Base-by-base conservation (phyloP, 2,797 vertebrate species). In the Protonibea diacanthus region DNA sequence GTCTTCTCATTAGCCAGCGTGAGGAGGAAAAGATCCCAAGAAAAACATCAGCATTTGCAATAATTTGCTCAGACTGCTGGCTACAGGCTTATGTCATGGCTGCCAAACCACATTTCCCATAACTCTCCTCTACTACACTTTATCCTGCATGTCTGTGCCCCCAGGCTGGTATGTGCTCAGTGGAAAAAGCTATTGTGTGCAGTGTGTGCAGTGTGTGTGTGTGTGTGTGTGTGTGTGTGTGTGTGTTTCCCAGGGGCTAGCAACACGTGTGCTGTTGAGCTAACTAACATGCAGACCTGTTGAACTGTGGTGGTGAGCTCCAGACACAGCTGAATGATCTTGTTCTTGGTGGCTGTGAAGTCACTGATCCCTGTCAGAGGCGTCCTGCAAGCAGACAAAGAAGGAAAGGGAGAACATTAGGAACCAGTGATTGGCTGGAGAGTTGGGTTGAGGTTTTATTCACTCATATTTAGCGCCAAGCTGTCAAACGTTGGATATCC, bases 261-360 rank as follows among this genome's bases (percentile, higher is more conserved):
- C 65, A 76, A 71, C 70, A 85, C 5, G 29, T 80, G 80, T 80
- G 76, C 44, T 76, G 82, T 45, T 66, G 84, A 53, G 45, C 56
- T 81, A 76, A 87, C 33, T 74, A 66, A 85, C 57, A 49, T 74
- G 85, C 97, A 93, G 88, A 99, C 98, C 98, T 99, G 97, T 92
- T 99, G 98, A 91, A 99, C 98, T 71, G 97, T 97, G 69, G 98
- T 99, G 74, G 98, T 99, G 89, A 99, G 95, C 87, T 99, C 97
- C 94, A 99, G 94, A 92, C 98, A 99, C 68, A 99, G 96, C 82
- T 99, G 98, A 93, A 99, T 99, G 92, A 99, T 98, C 94, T 98
- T 98, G 94, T 99, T 99, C 96, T 99, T 99, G 73, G 97, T 98
- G 84, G 95, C 86, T 47, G 97, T 97, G 92, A 98, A 98, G 91